These are phyloP conservation scores for Anhinga anhinga DNA, from an alignment of 2,113 vertebrate genomes.

Conservation along the genomic window DNA sequence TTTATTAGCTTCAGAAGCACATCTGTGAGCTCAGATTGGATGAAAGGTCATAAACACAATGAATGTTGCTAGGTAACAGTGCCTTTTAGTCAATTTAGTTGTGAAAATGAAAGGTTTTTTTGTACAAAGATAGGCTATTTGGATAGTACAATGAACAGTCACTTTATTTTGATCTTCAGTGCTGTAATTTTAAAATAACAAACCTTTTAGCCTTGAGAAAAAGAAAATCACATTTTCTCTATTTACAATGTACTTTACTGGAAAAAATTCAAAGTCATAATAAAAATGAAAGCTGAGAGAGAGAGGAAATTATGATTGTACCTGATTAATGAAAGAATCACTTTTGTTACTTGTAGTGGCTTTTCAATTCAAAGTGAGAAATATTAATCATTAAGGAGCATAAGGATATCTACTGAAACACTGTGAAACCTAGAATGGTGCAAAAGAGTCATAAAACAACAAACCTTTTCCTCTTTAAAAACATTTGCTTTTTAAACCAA, in stretches of 20 bases:
- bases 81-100: slow-evolving; percentile 85
- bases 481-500: neutral
- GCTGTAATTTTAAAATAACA: slow-evolving; percentile 79
- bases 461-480: neutral
- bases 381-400: slow-evolving; percentile 47
- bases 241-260: slow-evolving; percentile 53
- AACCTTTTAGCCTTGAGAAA: slow-evolving; percentile 36
- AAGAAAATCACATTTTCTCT: slow-evolving; percentile 32
- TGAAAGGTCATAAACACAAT: slow-evolving; percentile 85
- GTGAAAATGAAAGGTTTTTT: slow-evolving; percentile 80
- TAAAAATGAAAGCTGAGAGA: slow-evolving; percentile 30
- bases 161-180: slow-evolving; percentile 82
- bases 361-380: slow-evolving; percentile 47
- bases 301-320: slow-evolving; percentile 46
- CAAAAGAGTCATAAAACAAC: neutral
- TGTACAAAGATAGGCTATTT: slow-evolving; percentile 80
- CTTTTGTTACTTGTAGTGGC: slow-evolving; percentile 21
- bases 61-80: slow-evolving; percentile 87
- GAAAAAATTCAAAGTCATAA: slow-evolving; percentile 59
- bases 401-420: slow-evolving; percentile 30
- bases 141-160: slow-evolving; percentile 80
- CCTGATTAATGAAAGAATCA: slow-evolving; percentile 56
- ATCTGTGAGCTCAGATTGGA: slow-evolving; percentile 83
- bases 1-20: slow-evolving; percentile 83
- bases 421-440: slow-evolving; percentile 11